A percentile compares a stretch with the other conserved stretches of the same genome.
These are phyloP conservation scores for Lepeophtheirus salmonis DNA, from an alignment of 1,140 invertebrate genomes.

Conservation along the genomic window DNA sequence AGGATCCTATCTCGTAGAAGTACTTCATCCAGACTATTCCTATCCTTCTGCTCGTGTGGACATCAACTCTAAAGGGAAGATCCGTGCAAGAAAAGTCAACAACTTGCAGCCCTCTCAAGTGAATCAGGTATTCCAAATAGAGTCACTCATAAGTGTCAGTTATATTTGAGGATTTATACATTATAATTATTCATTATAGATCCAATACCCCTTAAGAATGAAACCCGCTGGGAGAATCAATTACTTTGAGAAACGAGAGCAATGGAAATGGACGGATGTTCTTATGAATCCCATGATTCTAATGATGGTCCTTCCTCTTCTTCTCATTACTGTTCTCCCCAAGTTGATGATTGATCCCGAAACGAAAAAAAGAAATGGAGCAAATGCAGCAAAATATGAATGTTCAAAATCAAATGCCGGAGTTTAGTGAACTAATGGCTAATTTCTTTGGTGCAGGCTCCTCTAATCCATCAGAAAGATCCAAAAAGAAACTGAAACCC, in stretches of 20 bases:
- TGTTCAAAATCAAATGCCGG: slow-evolving; percentile 42
- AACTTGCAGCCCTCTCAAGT: slow-evolving; percentile 67
- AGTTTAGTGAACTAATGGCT: slow-evolving; percentile 74
- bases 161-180: too few species aligned
- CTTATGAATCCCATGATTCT: slow-evolving; percentile 91
- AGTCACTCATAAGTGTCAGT: too few species aligned
- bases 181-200: slow-evolving; percentile 39
- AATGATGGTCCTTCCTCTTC: slow-evolving; percentile 83
- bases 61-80: slow-evolving; percentile 89
- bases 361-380: slow-evolving; percentile 52
- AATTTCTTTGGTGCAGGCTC: slow-evolving; percentile 46
- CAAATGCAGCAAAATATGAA: slow-evolving; percentile 63
- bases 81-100: slow-evolving; percentile 80
- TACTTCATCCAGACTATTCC: slow-evolving; percentile 67
- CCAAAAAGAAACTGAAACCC: slow-evolving; percentile 11
- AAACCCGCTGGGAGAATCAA: slow-evolving; percentile 55
- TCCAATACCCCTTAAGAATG: slow-evolving; percentile 76
- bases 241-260: slow-evolving; percentile 83
- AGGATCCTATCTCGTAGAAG: slow-evolving; percentile 86
- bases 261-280: slow-evolving; percentile 85
- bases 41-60: slow-evolving; percentile 84
- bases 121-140: slow-evolving; percentile 25
- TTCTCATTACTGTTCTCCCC: slow-evolving; percentile 76
- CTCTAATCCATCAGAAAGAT: background rate
- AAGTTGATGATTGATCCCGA: slow-evolving; percentile 61